Conservation (phyloP, 1,140 invertebrate genomes). For the Eriocheir sinensis region DNA sequence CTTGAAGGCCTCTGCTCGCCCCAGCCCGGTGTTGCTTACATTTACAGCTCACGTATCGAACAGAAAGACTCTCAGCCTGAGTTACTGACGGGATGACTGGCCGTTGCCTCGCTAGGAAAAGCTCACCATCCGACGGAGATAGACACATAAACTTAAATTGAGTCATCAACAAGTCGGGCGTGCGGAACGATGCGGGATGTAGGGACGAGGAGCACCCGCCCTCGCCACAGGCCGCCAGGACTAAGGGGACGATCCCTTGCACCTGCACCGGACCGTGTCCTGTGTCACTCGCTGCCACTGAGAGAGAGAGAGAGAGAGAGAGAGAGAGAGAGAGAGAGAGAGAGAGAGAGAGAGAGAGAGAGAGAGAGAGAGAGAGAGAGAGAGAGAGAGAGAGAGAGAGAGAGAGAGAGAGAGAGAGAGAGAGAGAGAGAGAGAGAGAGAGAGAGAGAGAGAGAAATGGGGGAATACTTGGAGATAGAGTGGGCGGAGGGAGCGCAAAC, state of each 20-base stretch:
- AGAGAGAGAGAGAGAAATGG: background rate
- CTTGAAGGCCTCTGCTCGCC: too few relatives aligned
- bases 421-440: too few relatives aligned
- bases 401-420: background rate
- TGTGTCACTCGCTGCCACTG: too few relatives aligned
- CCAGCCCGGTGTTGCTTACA: too few relatives aligned
- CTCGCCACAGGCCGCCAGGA: background rate
- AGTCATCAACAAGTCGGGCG: slow-evolving; percentile 49
- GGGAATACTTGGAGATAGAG: background rate
- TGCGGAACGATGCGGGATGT: background rate
- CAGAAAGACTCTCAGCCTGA: too few relatives aligned
- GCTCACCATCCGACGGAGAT: slow-evolving; percentile 3
- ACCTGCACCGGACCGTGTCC: background rate
- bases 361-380: too few relatives aligned
- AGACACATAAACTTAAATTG: slow-evolving; percentile 59
- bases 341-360: too few relatives aligned
- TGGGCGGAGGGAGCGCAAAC: slow-evolving; percentile 8
- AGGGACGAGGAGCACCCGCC: background rate
- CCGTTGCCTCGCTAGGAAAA: background rate
- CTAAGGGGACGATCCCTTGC: background rate
- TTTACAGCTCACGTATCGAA: too few relatives aligned
- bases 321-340: slow-evolving; percentile 44
- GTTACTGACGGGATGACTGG: too few relatives aligned
- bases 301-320: slow-evolving; percentile 38
- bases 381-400: background rate